Conservation (phyloP, 2,113 vertebrate genomes). For the Elephantulus edwardii region DNA sequence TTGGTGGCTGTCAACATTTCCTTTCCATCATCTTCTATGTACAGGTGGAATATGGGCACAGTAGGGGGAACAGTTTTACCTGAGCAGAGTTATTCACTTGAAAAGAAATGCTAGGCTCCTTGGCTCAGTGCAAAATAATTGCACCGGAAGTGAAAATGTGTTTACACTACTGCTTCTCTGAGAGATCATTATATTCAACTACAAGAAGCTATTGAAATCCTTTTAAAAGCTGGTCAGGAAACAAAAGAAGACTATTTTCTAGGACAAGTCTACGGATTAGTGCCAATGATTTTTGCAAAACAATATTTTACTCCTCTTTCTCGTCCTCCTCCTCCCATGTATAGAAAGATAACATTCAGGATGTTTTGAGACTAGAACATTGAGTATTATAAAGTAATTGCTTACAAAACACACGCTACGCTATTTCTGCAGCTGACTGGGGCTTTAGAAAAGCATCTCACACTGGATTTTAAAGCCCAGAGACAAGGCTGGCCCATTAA, state of each 20-base stretch:
- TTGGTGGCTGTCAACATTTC: not conserved
- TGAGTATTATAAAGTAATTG: conserved; percentile 41
- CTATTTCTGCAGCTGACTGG: conserved; percentile 66
- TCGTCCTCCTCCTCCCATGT: not conserved
- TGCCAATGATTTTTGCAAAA: conserved; percentile 8
- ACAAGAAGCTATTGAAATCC: conserved; percentile 32
- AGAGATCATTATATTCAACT: conserved; percentile 34
- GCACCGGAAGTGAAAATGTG: conserved; percentile 14
- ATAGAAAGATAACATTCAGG: conserved; percentile 39
- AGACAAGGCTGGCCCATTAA: conserved; percentile 32
- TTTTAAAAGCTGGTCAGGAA: not conserved
- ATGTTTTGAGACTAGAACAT: conserved; percentile 49
- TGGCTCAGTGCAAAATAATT: conserved; percentile 51
- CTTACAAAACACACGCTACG: conserved; percentile 62
- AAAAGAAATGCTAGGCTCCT: not conserved
- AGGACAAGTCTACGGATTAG: conserved; percentile 8
- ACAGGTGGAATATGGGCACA: not conserved
- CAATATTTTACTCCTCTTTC: not conserved
- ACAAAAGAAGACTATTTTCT: not conserved
- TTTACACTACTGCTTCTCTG: conserved; percentile 23
- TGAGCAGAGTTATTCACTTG: not conserved
- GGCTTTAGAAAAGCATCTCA: conserved; percentile 56
- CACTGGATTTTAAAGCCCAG: conserved; percentile 43
- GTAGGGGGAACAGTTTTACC: conserved; percentile 1
- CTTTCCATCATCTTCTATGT: not conserved